Conservation (phyloP, 2,888 invertebrate species). For the Deilephila porcellus region DNA sequence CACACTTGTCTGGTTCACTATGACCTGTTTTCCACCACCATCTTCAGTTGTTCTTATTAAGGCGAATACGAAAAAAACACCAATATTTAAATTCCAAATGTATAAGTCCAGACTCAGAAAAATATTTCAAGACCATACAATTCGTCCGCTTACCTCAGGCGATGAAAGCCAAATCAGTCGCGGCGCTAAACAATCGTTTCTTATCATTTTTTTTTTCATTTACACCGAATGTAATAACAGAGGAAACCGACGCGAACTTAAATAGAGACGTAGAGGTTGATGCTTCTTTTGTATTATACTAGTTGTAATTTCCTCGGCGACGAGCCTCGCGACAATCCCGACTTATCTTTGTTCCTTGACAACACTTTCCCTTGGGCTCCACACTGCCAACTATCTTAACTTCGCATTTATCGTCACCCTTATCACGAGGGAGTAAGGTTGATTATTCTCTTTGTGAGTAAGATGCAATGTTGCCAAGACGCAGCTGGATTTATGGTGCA, state of each 20-base stretch:
- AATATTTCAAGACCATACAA: no score
- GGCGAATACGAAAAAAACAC: no score
- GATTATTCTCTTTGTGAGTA: constrained; percentile 37
- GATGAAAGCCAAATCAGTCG: no score
- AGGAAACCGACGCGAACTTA: constrained; percentile 43
- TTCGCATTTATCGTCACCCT: constrained; percentile 41
- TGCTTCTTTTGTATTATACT: constrained; percentile 67
- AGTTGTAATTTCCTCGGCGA: constrained; percentile 77
- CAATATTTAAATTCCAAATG: no score
- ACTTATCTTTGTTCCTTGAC: constrained; percentile 81
- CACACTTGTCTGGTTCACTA: no score
- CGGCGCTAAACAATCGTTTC: neutral
- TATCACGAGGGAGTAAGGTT: constrained; percentile 43
- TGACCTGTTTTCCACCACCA: no score
- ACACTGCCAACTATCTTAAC: constrained; percentile 46
- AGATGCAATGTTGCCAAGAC: constrained; percentile 44
- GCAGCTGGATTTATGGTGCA: constrained; percentile 71
- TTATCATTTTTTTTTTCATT: constrained; percentile 17
- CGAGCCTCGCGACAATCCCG: constrained; percentile 76
- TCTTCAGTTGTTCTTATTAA: no score
- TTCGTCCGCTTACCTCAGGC: no score
- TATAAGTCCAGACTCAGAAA: no score
- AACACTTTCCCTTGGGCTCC: constrained; percentile 78
- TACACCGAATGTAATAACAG: constrained; percentile 17
- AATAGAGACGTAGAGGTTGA: constrained; percentile 59